Evolutionary conservation across 2,797 vertebrate species (phyloP).

Genomic region (Micromesistius poutassou): DNA sequence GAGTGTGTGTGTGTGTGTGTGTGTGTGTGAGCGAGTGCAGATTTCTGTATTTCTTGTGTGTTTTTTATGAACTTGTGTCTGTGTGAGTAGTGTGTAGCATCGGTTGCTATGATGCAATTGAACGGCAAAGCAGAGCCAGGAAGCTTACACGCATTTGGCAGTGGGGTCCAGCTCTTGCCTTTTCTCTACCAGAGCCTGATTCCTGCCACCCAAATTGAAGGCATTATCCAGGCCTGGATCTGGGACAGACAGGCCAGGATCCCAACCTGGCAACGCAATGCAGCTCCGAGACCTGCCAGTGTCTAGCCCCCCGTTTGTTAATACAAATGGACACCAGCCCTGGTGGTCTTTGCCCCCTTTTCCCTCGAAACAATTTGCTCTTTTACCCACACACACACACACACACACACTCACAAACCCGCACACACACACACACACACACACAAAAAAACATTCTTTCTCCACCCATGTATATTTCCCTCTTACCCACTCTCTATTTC

Average conservation of each 20-base stretch:
- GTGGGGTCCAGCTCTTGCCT: slow-evolving; percentile 28
- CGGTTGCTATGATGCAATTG: slow-evolving; percentile 51
- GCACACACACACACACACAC: no score
- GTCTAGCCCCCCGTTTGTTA: slow-evolving; percentile 32
- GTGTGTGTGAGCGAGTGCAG: not conserved
- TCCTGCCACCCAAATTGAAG: slow-evolving; percentile 8
- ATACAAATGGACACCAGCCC: slow-evolving; percentile 40
- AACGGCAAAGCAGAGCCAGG: slow-evolving; percentile 43
- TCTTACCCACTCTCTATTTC: slow-evolving; percentile 11
- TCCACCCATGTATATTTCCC: slow-evolving; percentile 13
- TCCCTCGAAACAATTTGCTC: not conserved
- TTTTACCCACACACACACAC: not conserved
- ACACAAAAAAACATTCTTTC: not conserved
- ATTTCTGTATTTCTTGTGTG: not conserved
- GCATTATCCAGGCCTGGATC: slow-evolving; percentile 7
- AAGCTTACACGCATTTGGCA: slow-evolving; percentile 47
- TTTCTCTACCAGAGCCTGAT: slow-evolving; percentile 19
- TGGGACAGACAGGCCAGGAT: slow-evolving; percentile 36
- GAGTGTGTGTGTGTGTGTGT: not conserved
- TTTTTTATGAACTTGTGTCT: slow-evolving; percentile 9
- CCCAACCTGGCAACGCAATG: slow-evolving; percentile 29
- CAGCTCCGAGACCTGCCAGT: slow-evolving; percentile 6
- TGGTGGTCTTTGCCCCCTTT: slow-evolving; percentile 24
- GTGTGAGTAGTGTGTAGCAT: slow-evolving; percentile 16
- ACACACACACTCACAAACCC: not conserved